Evolutionary conservation across 2,888 invertebrate genomes (phyloP).

Genomic region (Iselma pallidipennis): DNA sequence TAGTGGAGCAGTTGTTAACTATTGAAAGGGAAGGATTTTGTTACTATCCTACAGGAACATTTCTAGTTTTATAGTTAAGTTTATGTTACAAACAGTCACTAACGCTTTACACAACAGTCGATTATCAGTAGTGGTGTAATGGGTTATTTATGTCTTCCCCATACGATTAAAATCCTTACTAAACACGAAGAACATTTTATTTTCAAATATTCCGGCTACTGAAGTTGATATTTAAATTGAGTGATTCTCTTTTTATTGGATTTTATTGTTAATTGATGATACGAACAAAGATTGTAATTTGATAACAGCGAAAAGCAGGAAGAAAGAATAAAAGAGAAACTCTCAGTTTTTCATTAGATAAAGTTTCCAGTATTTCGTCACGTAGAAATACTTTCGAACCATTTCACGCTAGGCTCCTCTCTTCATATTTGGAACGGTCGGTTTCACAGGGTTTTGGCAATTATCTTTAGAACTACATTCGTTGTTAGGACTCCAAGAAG

Average conservation of each 20-base stretch:
- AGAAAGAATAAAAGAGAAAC: background rate
- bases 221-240: too few species aligned
- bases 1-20: too few species aligned
- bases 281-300: background rate
- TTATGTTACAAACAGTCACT: too few species aligned
- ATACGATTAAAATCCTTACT: too few species aligned
- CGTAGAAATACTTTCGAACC: background rate
- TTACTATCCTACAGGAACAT: too few species aligned
- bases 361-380: background rate
- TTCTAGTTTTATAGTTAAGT: too few species aligned
- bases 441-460: background rate
- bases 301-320: background rate
- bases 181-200: too few species aligned
- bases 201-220: too few species aligned
- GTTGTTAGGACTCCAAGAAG: background rate
- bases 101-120: too few species aligned
- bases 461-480: background rate
- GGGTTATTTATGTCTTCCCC: too few species aligned
- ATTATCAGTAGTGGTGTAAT: too few species aligned
- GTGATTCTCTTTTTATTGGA: background rate
- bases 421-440: constrained; percentile 4
- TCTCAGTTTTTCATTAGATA: background rate
- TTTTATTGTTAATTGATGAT: background rate
- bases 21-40: too few species aligned
- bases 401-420: background rate